Evolutionary conservation across 2,797 vertebrate species (phyloP), one percentile per base, ranked within the genome.

Genomic region (Bovichtus variegatus): DNA sequence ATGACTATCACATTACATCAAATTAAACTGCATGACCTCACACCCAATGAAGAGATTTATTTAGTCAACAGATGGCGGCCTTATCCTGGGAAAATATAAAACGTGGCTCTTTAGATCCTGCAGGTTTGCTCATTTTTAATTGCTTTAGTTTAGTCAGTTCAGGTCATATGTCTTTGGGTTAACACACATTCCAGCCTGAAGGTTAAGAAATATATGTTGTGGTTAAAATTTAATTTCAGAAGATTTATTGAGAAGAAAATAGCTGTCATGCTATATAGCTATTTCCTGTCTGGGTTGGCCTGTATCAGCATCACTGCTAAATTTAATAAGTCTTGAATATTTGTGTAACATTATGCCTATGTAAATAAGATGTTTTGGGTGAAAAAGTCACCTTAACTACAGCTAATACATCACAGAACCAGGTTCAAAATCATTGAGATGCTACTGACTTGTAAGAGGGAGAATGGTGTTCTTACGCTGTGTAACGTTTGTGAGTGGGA

Each of bases 1-100:
- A 92, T 90, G 92, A 93, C 86, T 89, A 90, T 91, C 90, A 83
- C 79, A 91, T 91, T 90, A 87, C 76, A 78, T 91, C 87, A 91
- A 89, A 91, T 91, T 74, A 90, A 89, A 91, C 62, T 76, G 70
- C 84, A 82, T 92, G 87, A 90, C 81, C 87, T 90, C 87, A 83
- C 87, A 88, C 81, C 77, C 84, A 83, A 69, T 70, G 49, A 86
- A 76, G 78, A 89, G 75, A 77, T 83, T 87, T 92, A 89, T 91
- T 89, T 89, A 87, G 80, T 80, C 87, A 88, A 84, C 90, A 93
- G 91, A 92, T 83, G 86, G 84, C 23, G 11, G 80, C 67, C 53
- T 81, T 53, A 87, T 87, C 81, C 73, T 13, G 41, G 67, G 68
- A 73, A 82, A 89, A 88, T 86, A 63, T 77, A 68, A 91, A 78